phyloP scores from a whole-genome alignment of 2,888 invertebrate species.

The Deroplatys truncata region DNA sequence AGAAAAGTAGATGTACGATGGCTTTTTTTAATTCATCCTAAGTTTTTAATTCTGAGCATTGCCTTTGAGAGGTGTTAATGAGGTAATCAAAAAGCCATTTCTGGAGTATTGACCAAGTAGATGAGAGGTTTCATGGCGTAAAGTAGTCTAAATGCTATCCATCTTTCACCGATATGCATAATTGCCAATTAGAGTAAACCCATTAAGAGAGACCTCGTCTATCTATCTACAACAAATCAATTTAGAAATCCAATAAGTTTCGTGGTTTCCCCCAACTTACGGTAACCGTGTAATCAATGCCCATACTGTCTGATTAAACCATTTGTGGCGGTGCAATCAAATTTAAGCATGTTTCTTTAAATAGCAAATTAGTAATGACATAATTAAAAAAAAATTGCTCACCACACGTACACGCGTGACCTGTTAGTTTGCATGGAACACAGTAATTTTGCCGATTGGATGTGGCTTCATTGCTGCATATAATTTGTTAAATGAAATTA shows the following conservation, averaged over 20 bases:
- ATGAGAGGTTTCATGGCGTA: too few relatives aligned
- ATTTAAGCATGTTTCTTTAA: not conserved
- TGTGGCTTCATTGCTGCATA: not conserved
- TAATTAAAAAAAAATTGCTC: not conserved
- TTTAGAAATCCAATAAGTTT: not conserved
- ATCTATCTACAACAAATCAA: not conserved
- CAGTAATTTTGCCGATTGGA: not conserved
- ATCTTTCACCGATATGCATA: too few relatives aligned
- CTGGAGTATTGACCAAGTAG: too few relatives aligned
- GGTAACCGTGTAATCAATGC: not conserved
- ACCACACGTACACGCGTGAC: not conserved
- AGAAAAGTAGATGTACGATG: too few relatives aligned
- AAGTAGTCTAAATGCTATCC: too few relatives aligned
- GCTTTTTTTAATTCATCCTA: too few relatives aligned
- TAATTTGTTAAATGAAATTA: not conserved
- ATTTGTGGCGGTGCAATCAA: not conserved
- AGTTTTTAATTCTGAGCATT: too few relatives aligned
- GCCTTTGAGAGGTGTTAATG: too few relatives aligned
- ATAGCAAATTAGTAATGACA: not conserved
- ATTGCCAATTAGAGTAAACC: not conserved
- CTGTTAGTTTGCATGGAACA: not conserved
- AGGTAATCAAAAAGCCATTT: too few relatives aligned
- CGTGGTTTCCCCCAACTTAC: too few relatives aligned
- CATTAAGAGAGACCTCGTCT: not conserved
- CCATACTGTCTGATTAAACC: not conserved